Evolutionary conservation across 2,797 vertebrate species (phyloP).

Genomic region (Sebastes taczanowskii): DNA sequence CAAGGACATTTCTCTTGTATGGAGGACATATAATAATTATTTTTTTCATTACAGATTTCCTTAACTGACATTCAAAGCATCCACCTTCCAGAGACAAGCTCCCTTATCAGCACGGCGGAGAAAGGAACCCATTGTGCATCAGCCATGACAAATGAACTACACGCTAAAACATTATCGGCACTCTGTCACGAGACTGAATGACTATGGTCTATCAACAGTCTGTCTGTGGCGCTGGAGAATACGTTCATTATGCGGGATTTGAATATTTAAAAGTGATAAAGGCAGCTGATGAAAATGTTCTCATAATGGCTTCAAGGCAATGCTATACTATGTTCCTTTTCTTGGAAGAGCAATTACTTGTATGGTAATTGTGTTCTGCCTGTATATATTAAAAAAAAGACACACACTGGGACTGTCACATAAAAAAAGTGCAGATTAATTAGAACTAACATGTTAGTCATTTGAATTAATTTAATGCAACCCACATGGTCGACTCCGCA

Average conservation of each 20-base stretch:
- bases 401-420: background rate
- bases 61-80: conserved; percentile 28
- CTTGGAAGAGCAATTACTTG: background rate
- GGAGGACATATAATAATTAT: background rate
- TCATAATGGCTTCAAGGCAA: background rate
- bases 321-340: background rate
- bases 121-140: conserved; percentile 36
- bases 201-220: conserved; percentile 27
- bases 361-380: background rate
- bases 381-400: background rate
- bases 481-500: background rate
- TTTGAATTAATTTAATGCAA: background rate
- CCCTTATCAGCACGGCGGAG: conserved; percentile 43
- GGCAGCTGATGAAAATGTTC: conserved; percentile 17
- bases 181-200: conserved; percentile 26
- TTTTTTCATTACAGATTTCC: conserved; percentile 13
- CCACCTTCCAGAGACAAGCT: conserved; percentile 17
- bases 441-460: background rate
- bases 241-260: conserved; percentile 35
- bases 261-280: conserved; percentile 16
- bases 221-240: background rate
- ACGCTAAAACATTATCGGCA: conserved; percentile 35
- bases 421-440: background rate
- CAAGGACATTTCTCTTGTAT: conserved; percentile 30
- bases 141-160: conserved; percentile 45